These are phyloP conservation scores for Tetramorium bicarinatum DNA, from an alignment of 2,888 invertebrate species.

Conservation along the genomic window DNA sequence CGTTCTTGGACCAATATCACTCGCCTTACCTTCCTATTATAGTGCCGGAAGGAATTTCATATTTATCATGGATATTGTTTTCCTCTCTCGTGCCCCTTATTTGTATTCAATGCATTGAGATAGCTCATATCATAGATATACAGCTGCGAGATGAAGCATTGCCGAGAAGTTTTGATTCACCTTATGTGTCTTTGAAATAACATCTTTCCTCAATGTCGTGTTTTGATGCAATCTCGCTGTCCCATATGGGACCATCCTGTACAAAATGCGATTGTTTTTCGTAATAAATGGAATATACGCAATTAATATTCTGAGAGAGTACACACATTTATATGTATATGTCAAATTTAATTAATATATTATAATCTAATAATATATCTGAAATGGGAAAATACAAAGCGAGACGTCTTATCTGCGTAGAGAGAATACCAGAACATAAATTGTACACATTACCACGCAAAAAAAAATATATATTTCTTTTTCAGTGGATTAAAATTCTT, in stretches of 20 bases:
- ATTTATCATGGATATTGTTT: constrained; percentile 81
- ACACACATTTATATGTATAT: not conserved
- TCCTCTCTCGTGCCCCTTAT: constrained; percentile 71
- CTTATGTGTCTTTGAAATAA: constrained; percentile 63
- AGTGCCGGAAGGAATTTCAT: constrained; percentile 72
- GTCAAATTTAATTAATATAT: no score
- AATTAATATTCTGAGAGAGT: constrained; percentile 11
- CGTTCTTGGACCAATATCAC: constrained; percentile 68
- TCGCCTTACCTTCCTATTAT: constrained; percentile 62
- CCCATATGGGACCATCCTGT: constrained; percentile 1
- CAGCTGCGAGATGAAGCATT: constrained; percentile 68
- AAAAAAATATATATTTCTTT: not conserved
- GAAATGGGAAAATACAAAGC: not conserved
- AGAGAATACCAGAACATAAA: not conserved
- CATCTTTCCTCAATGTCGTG: constrained; percentile 38
- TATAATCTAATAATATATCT: not conserved
- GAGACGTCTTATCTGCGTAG: not conserved
- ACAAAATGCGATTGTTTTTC: constrained; percentile 5
- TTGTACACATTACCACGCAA: not conserved
- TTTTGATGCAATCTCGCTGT: constrained; percentile 50
- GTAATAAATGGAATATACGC: not conserved
- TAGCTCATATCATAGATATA: constrained; percentile 66
- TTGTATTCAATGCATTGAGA: constrained; percentile 79
- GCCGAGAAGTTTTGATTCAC: constrained; percentile 63
- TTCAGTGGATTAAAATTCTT: not conserved